phyloP scores from a whole-genome alignment of 2,888 invertebrate species.

The Cheilosia vernalis region DNA sequence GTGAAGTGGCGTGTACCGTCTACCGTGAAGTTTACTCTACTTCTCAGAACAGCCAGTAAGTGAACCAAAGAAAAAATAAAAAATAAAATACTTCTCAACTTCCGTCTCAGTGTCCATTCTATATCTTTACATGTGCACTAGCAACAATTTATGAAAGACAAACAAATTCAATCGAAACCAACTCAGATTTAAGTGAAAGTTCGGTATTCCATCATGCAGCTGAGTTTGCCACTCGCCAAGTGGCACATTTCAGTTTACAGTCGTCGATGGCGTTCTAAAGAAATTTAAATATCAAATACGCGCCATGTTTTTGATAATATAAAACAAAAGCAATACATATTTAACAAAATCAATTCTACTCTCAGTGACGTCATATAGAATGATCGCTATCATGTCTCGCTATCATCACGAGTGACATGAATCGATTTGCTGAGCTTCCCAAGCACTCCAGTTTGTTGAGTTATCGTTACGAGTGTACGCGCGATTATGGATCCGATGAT shows the following conservation, averaged over 20 bases:
- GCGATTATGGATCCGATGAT: conserved; percentile 13
- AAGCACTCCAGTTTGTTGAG: conserved; percentile 1
- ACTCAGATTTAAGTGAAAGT: conserved; percentile 61
- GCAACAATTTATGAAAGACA: conserved; percentile 2
- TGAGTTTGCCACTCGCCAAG: conserved; percentile 19
- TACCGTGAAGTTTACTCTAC: conserved; percentile 7
- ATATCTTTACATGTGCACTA: background rate
- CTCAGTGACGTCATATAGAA: conserved; percentile 26
- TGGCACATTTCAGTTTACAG: conserved; percentile 43
- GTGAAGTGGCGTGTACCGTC: conserved; percentile 4
- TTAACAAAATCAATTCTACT: background rate
- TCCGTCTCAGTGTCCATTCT: background rate
- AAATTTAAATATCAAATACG: conserved; percentile 1
- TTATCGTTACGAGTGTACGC: background rate
- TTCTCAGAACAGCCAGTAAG: conserved; percentile 24
- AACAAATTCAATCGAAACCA: conserved; percentile 4
- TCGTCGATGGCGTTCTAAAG: conserved; percentile 5
- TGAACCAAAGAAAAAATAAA: background rate
- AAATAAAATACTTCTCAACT: background rate
- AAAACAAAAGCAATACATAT: background rate
- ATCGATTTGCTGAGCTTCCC: background rate
- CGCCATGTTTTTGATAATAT: conserved; percentile 48
- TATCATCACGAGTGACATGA: background rate
- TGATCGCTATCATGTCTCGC: conserved; percentile 9
- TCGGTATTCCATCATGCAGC: conserved; percentile 24